Evolutionary conservation across 2,888 invertebrate species (phyloP), one percentile per base, ranked within the genome.

Genomic region (Tetheella fluctuosa): DNA sequence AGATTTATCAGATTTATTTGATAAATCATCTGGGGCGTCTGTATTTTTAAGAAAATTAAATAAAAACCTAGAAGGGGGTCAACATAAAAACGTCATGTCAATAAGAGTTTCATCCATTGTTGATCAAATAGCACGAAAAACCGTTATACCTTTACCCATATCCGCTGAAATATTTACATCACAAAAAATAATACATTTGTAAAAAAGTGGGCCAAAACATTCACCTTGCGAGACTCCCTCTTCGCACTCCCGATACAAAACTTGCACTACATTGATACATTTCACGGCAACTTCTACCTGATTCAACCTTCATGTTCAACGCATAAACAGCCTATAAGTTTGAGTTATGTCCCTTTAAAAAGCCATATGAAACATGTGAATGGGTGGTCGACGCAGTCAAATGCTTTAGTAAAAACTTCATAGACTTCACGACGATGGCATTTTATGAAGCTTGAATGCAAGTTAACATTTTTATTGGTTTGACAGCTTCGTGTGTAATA

Each of bases 221-320:
- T 80, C 81, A 83, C 91, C 91, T 88, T 90, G 89, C 77, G 85
- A 59, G 82, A 87, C 83, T 78, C 85, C 84, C 84, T 84, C 90
- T 93, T 93, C 92, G 91, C 93, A 93, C 88, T 83, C 86, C 80
- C 81, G 75, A 76, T 80, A 79, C 89, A 91, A 93, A 93, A 91
- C 83, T 93, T 92, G 90, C 93, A 93, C 92, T 84, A 75, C 73
- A 78, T 80, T 79, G 93, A 90, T 85, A 93, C 84, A 89, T 92
- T 92, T 93, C 91, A 91, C 92, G 84, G 84, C 83, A 81, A 83
- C 84, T 79, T 88, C 83, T 91, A 90, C 91, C 90, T 91, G 91
- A 79, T 81, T 73, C 77, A 81, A 82, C 85, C 86, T 86, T 83
- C 80, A 75, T 69, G 74, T 74, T 73, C 70, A 76, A 79, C 77